Base-by-base conservation (phyloP, 2,888 invertebrate species). In the Spodoptera littoralis region DNA sequence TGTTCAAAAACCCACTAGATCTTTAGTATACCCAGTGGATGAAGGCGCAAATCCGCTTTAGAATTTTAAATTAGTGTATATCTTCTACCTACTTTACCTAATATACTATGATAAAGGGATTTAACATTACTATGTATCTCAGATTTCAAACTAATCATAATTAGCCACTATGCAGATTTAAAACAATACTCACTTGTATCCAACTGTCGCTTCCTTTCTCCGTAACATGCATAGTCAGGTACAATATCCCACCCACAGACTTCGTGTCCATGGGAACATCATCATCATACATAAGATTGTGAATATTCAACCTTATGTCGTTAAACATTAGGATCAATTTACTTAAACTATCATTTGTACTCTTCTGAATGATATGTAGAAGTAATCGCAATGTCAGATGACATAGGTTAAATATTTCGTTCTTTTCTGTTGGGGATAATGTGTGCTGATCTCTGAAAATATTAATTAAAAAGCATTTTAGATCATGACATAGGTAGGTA, bases 221-320 rank as follows among this genome's bases (percentile, higher is more conserved):
- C 22, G 90, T 84, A 49, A 92, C 86, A 44, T 92, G 91, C 82
- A 95, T 92, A 53, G 95, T 88, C 5, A 96, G 87, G 60, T 95
- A 90, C 13, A 96, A 82, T 44, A 96, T 93, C 0, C 96, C 96
- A 69, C 95, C 95, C 77, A 96, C 95, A 6, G 95, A 95, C 80
- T 96, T 96, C 0, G 96, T 95, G 79, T 97, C 96, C 95, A 96
- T 96, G 0, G 96, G 95, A 1, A 96, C 91, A 64, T 95, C 95
- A 4, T 89, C 88, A 75, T 96, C 87, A 51, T 86, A 85, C 61
- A 95, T 81, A 8, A 95, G 70, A 3, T 85, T 56, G 30, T 90
- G 82, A 4, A 92, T 81, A 70, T 65, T 70, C 11, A 44, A 45
- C 64, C 81, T 83, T 78, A 89, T 81, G 0, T 52, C 60, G 0